phyloP scores from a whole-genome alignment of 1,140 invertebrate genomes.

The Brachionus rotundiformis region DNA sequence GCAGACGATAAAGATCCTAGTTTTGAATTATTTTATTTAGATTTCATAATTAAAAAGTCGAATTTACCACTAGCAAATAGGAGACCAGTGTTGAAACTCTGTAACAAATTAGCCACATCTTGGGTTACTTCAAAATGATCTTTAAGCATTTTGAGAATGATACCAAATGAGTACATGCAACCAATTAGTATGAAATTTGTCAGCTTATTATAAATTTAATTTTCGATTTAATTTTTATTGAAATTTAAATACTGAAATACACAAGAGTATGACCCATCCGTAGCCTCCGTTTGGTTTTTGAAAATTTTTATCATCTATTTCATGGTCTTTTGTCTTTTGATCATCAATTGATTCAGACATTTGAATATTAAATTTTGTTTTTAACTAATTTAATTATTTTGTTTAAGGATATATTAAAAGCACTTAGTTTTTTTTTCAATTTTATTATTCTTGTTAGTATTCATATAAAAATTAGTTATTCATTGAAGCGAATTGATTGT shows the following conservation, averaged over 20 bases:
- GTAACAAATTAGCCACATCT: conserved; percentile 19
- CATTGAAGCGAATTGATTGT: neutral
- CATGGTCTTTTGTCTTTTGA: neutral
- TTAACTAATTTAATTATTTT: neutral
- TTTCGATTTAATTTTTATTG: neutral
- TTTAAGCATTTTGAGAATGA: neutral
- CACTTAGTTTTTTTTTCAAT: too few species aligned
- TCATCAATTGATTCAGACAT: neutral
- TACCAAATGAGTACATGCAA: conserved; percentile 43
- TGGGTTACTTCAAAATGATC: conserved; percentile 26
- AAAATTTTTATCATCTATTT: neutral
- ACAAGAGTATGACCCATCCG: conserved; percentile 37
- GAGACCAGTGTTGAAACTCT: conserved; percentile 34
- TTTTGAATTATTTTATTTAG: neutral
- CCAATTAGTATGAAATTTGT: conserved; percentile 26
- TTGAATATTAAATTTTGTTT: too few species aligned
- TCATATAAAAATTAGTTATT: neutral
- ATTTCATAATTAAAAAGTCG: neutral
- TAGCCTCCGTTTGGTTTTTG: conserved; percentile 51
- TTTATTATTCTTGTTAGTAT: too few species aligned
- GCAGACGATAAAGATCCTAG: conserved; percentile 87
- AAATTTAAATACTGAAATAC: neutral
- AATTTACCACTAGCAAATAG: conserved; percentile 5
- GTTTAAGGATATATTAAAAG: neutral
- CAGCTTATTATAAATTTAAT: neutral